Evolutionary conservation across 2,113 vertebrate genomes (phyloP).

Genomic region (Romanogobio albipinnatus): DNA sequence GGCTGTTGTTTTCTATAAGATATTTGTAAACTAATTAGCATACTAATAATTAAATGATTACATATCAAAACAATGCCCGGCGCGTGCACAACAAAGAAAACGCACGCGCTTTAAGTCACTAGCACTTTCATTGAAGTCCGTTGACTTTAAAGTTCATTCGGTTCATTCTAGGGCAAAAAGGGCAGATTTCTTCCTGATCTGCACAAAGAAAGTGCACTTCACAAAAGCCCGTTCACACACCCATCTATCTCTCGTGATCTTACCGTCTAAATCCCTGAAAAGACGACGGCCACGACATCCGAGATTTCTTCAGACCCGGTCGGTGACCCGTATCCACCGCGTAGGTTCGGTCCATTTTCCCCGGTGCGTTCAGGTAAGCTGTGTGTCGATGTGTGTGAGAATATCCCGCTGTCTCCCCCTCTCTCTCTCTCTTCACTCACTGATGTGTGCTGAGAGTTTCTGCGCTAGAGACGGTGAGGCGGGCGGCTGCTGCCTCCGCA

Average conservation of each 20-base stretch:
- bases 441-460: conserved; percentile 25
- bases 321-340: conserved; percentile 60
- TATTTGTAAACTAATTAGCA: neutral
- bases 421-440: conserved; percentile 1
- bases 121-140: neutral
- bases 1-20: neutral
- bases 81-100: neutral
- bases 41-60: neutral
- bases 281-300: conserved; percentile 62
- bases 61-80: neutral
- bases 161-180: neutral
- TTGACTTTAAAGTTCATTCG: neutral
- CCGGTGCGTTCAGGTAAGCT: conserved; percentile 40
- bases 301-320: conserved; percentile 61
- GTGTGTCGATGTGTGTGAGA: neutral
- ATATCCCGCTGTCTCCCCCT: conserved; percentile 26
- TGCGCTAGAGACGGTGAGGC: conserved; percentile 40
- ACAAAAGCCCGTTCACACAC: conserved; percentile 36
- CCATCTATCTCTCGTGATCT: conserved; percentile 33
- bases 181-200: neutral
- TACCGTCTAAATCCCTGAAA: conserved; percentile 63
- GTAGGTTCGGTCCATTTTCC: conserved; percentile 57
- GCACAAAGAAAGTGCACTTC: conserved; percentile 52
- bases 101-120: neutral
- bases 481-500: conserved; percentile 46